Percentiles rank a stretch among this genome's conserved stretches.
Conservation (phyloP, 2,113 vertebrate species). For the Phylloscopus trochilus region DNA sequence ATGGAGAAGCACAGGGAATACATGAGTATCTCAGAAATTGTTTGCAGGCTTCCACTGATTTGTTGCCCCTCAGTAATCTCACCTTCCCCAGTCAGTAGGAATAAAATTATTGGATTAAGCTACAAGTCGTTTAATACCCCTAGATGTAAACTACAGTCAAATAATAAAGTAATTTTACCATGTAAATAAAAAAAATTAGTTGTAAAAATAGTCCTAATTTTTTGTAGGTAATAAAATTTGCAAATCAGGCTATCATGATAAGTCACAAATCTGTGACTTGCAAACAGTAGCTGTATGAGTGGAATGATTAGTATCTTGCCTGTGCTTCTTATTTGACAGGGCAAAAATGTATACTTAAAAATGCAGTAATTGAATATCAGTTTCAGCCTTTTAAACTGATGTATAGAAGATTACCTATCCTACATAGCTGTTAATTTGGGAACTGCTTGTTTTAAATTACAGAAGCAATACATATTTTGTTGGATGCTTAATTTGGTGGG, state of each 20-base stretch:
- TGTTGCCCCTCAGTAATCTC: background rate
- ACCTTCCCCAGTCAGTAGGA: background rate
- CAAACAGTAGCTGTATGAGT: background rate
- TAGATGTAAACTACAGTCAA: background rate
- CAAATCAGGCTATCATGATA: background rate
- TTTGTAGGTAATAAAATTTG: background rate
- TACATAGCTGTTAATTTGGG: slow-evolving; percentile 18
- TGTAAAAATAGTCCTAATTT: background rate
- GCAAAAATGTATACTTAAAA: slow-evolving; percentile 7
- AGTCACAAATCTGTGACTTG: background rate
- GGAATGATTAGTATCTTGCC: background rate
- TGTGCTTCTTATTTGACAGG: background rate
- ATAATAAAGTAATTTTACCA: background rate
- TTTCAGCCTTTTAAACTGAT: slow-evolving; percentile 17
- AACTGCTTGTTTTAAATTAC: slow-evolving; percentile 3
- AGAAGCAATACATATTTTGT: background rate
- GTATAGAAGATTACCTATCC: background rate
- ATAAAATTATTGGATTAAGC: background rate
- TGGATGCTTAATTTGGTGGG: background rate
- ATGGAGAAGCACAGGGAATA: background rate
- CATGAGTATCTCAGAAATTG: background rate
- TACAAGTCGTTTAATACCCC: background rate
- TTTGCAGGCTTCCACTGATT: background rate
- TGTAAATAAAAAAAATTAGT: background rate
- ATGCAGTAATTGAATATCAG: background rate